Base-by-base conservation (phyloP, 2,113 vertebrate genomes). In the Condylura cristata region DNA sequence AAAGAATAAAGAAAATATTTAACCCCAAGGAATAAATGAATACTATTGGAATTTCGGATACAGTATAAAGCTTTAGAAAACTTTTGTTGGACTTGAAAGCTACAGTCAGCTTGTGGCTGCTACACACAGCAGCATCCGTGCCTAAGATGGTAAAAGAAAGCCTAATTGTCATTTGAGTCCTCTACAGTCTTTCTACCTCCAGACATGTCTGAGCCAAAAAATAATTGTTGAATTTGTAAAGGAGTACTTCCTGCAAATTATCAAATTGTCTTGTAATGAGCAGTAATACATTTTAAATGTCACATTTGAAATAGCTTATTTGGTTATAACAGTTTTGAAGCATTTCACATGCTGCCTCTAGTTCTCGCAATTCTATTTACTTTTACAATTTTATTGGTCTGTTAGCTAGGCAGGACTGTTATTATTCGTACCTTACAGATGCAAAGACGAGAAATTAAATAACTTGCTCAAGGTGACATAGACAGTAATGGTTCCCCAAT, bases 181-280 rank as follows among this genome's bases (percentile, higher is more conserved):
- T 86, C 12, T 12, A 32, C 22, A 90, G 65, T 44, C 28, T 56
- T 95, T 95, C 75, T n/a, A 71, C 58, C 92, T 92, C 0, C 13
- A 87, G 58, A 72, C 44, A 75, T 46, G 39, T 75, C 44, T 90
- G 76, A 89, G 41, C 26, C 51, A 95, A 84, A 78, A 97, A 92
- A 63, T 28, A 70, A 78, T 78, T 82, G 58, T 70, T 1, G 17
- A 48, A 34, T 24, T 60, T 61, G 44, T 48, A 90, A 94, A 84
- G 39, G 66, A 89, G 17, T 17, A 24, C 68, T 86, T 94, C 37
- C 46, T 89, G n/a, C n/a, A 90, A 88, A 93, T 90, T 75, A 80
- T 76, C 84, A 79, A 84, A 92, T 65, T 92, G 53, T 93, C 85
- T 84, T 71, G 11, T 74, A 93, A 92, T 87, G 66, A 89, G 75